Evolutionary conservation across 2,113 vertebrate genomes (phyloP).

Genomic region (Spermophilus dauricus): DNA sequence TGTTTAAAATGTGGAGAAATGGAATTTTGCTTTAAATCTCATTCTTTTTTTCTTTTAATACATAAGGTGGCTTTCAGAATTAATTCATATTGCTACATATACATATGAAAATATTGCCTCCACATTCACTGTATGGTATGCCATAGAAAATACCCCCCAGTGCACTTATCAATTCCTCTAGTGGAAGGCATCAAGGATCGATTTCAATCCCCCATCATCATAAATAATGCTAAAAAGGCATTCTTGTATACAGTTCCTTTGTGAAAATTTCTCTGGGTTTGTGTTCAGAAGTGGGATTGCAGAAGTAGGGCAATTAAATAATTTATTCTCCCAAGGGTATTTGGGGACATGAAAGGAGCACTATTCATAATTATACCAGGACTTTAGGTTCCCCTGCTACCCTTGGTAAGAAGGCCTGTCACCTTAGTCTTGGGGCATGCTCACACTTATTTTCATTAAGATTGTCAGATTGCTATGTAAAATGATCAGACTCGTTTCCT

Average conservation of each 20-base stretch:
- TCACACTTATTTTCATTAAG: background rate
- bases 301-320: background rate
- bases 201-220: background rate
- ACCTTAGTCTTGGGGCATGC: background rate
- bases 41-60: conserved; percentile 26
- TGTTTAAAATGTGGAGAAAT: conserved; percentile 5
- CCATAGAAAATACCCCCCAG: background rate
- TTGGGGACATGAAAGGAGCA: background rate
- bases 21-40: conserved; percentile 28
- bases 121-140: background rate
- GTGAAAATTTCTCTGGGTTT: background rate
- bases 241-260: background rate
- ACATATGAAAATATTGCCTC: background rate
- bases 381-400: background rate
- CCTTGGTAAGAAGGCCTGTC: background rate
- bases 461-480: background rate
- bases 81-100: background rate
- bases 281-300: background rate
- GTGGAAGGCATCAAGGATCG: background rate
- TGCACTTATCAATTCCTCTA: background rate
- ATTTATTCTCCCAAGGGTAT: conserved; percentile 33
- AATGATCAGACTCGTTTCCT: background rate
- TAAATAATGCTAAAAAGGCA: background rate
- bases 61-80: conserved; percentile 37
- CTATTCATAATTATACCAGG: background rate